Evolutionary conservation across 2,888 invertebrate species (phyloP).

Genomic region (Ditylenchus weischeri): DNA sequence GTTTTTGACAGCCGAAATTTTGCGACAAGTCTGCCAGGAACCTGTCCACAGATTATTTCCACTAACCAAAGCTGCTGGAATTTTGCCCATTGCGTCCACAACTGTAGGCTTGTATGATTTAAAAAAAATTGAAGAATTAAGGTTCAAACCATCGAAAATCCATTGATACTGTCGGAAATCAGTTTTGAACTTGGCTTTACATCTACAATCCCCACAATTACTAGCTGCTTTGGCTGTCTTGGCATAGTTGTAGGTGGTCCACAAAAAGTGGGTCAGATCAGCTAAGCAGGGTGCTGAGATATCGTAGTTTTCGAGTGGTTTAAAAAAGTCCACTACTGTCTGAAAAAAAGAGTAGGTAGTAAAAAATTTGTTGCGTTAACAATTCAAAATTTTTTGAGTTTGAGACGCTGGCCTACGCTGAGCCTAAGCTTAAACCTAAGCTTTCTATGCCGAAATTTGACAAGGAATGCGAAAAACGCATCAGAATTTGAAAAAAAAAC

Average conservation of each 20-base stretch:
- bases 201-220: conserved; percentile 53
- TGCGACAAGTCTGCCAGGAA: conserved; percentile 55
- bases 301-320: conserved; percentile 39
- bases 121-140: not conserved
- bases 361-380: too few species aligned
- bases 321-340: conserved; percentile 36
- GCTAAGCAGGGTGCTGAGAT: conserved; percentile 48
- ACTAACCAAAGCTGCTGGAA: conserved; percentile 58
- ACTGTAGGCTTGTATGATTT: conserved; percentile 34
- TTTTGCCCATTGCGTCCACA: conserved; percentile 56
- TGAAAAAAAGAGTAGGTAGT: conserved; percentile 9
- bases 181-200: conserved; percentile 46
- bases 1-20: conserved; percentile 54
- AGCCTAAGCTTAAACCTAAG: too few species aligned
- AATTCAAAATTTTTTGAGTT: too few species aligned
- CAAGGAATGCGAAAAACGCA: too few species aligned
- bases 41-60: conserved; percentile 60
- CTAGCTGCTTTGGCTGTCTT: conserved; percentile 45
- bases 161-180: conserved; percentile 51
- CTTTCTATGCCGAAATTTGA: too few species aligned
- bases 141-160: conserved; percentile 51
- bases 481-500: too few species aligned
- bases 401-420: too few species aligned
- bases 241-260: conserved; percentile 55
- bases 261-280: conserved; percentile 51